Base-by-base conservation (phyloP, 2,113 vertebrate genomes). In the Tichodroma muraria region DNA sequence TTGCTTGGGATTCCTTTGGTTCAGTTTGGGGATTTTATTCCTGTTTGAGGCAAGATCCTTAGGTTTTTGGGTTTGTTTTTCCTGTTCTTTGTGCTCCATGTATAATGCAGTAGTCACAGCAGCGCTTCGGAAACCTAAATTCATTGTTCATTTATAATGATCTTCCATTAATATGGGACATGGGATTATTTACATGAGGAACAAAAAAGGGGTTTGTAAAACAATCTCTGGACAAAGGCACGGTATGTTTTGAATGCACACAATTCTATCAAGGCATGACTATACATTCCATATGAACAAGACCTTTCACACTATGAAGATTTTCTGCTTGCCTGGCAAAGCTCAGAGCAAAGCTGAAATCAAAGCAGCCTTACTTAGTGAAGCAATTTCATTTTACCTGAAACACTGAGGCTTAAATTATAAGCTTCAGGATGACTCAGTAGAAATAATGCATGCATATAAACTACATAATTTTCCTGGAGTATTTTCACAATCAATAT, bases 401-500 rank as follows among this genome's bases (percentile, higher is more conserved):
- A 95, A 96, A 97, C 94, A 97, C 81, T 91, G 91, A 95, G 78
- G 91, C 93, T 97, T 96, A 97, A 96, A 96, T 96, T 95, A 95
- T 95, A 96, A 97, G 94, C 90, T 97, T 95, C 68, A 82, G 90
- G 93, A 96, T 95, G 95, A 97, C 93, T 97, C 96, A 91, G 89
- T 96, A 95, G 94, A 97, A 96, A 93, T 95, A 96, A 95, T 96
- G 85, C 93, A 90, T 95, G 93, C 86, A 95, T 96, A 97, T 93
- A 97, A 97, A 97, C 89, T 85, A 95, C 95, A 92, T 94, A 40
- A 97, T 97, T 97, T 97, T 95, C 93, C 79, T 60, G 59, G 84
- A 91, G 76, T 91, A 91, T 95, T 97, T 95, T 96, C 76, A 91
- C 96, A 96, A 95, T 96, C 96, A 95, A 91, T 96, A 97, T 91